phyloP scores from a whole-genome alignment of 1,140 invertebrate species.

The Microplitis mediator region DNA sequence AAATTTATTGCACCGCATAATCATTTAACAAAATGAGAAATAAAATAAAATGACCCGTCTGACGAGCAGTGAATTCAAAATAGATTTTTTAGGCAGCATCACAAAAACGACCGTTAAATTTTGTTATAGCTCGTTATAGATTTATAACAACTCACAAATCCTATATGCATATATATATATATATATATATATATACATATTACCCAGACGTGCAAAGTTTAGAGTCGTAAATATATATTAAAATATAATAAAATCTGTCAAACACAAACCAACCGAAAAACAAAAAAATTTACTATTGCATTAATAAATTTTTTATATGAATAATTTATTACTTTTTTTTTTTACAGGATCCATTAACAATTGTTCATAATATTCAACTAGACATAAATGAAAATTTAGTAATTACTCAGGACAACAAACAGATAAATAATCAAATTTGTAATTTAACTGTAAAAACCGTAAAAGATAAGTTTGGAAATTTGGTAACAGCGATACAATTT shows the following conservation, averaged over 20 bases:
- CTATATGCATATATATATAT: constrained; percentile 10
- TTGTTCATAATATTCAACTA: constrained; percentile 36
- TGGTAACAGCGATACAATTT: constrained; percentile 37
- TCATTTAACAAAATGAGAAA: constrained; percentile 2
- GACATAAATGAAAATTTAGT: constrained; percentile 27
- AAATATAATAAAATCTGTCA: no score
- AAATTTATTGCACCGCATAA: constrained; percentile 29
- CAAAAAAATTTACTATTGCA: no score
- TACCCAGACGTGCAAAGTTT: neutral
- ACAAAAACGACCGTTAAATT: constrained; percentile 24
- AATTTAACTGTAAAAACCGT: constrained; percentile 31
- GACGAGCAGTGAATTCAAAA: constrained; percentile 20
- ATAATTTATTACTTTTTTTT: neutral
- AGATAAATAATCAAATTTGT: constrained; percentile 34
- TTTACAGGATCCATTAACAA: constrained; percentile 7
- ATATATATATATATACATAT: constrained; percentile 1
- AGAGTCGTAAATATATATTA: no score
- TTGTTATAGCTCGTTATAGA: constrained; percentile 23
- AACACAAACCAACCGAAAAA: no score
- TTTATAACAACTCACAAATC: constrained; percentile 23
- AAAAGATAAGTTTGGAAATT: constrained; percentile 33
- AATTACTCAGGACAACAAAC: neutral
- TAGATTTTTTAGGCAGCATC: constrained; percentile 22
- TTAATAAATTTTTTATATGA: neutral
- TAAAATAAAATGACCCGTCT: constrained; percentile 17